These are phyloP conservation scores for Sphaeridia pumilis DNA, from an alignment of 2,888 invertebrate species.

Conservation along the genomic window DNA sequence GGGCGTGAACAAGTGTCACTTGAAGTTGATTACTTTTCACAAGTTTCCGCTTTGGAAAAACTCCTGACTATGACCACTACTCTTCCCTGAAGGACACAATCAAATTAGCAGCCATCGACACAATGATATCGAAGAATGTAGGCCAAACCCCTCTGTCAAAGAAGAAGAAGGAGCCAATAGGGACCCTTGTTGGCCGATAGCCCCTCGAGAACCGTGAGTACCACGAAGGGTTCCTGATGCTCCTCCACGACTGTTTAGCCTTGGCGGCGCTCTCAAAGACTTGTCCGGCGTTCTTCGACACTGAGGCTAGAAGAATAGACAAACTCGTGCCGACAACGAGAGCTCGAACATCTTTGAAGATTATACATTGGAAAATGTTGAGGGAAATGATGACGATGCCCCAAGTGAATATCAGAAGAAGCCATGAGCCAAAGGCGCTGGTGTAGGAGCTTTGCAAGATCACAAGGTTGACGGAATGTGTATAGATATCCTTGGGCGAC, in stretches of 20 bases:
- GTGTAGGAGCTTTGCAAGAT: not conserved
- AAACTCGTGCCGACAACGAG: not conserved
- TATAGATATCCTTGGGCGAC: too few relatives aligned
- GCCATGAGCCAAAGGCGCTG: not conserved
- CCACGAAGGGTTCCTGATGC: not conserved
- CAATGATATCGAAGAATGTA: not conserved
- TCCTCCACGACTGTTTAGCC: not conserved
- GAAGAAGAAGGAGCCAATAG: not conserved
- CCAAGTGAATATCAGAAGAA: not conserved
- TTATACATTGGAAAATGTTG: not conserved
- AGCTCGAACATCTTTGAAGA: not conserved
- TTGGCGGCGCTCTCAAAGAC: not conserved
- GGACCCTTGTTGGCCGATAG: not conserved
- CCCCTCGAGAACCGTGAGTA: not conserved
- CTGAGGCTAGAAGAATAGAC: not conserved
- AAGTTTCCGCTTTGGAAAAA: too few relatives aligned
- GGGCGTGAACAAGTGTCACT: too few relatives aligned
- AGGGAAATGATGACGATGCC: not conserved
- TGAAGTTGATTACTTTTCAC: too few relatives aligned
- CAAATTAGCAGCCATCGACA: not conserved
- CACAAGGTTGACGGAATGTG: too few relatives aligned
- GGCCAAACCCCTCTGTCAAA: not conserved
- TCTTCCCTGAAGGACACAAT: not conserved
- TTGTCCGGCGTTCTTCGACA: not conserved
- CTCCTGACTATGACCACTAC: too few relatives aligned